Base-by-base conservation (phyloP, 2,888 invertebrate species). In the Brenthis daphne region DNA sequence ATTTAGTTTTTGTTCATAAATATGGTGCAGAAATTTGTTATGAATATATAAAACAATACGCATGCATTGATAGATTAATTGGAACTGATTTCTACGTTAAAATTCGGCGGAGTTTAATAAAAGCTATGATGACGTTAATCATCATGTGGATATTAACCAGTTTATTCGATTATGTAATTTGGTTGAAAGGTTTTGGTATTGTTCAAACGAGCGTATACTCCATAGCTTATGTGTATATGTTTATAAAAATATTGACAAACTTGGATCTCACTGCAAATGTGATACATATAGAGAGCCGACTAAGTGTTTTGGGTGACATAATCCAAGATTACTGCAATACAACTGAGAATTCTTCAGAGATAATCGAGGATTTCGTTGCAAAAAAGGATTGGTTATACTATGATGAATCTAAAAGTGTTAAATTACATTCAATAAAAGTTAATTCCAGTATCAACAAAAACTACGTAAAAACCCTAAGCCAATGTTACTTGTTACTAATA, bases 241-340 rank as follows among this genome's bases (percentile, higher is more conserved):
- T 85, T n/a, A 82, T 88, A 50, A 90, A 89, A 81, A 86, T 89
- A 24, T 70, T 88, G 1, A 86, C 85, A 1, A 85, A 79, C 5
- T 68, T 90, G 29, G 86, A 89, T 74, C 76, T 90, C 29, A 84
- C 85, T 47, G 80, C 83, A 33, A 86, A 90, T 69, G 79, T 86
- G 6, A 80, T 83, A 75, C 83, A 88, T 1, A 78, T 87, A 12
- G 84, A 86, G 72, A 78, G 75, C 57, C 79, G 90, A 58, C 68
- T 90, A n/a, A 77, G 74, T 64, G 76, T 79, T 16, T 78, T 90
- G 4, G 80, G 80, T 29, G 82, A 87, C 66, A 74, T 81, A 13
- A 67, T 87, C 6, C 77, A 82, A 69, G 74, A 73, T 8, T 80
- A 77, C 66, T 86, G 85, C 65, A 64, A 67, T 5, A 64, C 71